phyloP scores from a whole-genome alignment of 2,888 invertebrate species.

The Coelinius sp. region DNA sequence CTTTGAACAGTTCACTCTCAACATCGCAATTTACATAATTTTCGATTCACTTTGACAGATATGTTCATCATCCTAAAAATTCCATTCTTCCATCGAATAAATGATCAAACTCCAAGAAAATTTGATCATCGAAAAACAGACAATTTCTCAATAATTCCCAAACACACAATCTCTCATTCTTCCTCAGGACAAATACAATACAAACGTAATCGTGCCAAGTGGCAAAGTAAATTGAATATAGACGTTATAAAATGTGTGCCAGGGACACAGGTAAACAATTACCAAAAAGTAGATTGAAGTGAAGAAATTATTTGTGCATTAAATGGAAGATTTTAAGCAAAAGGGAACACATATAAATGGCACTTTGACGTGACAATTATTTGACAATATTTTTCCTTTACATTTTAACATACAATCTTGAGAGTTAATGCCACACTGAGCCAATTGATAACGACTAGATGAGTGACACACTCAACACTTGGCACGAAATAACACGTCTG shows the following conservation, averaged over 20 bases:
- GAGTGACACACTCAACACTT: constrained; percentile 54
- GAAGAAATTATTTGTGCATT: constrained; percentile 31
- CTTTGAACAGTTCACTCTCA: constrained; percentile 2
- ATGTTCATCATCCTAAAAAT: neutral
- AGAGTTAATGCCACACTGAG: constrained; percentile 5
- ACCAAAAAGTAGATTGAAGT: constrained; percentile 18
- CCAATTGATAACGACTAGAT: constrained; percentile 26
- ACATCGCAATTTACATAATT: neutral
- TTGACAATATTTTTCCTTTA: neutral
- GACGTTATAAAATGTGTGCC: constrained; percentile 55
- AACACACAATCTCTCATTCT: neutral
- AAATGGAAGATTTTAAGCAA: neutral
- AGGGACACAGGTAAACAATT: constrained; percentile 46
- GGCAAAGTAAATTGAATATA: constrained; percentile 56
- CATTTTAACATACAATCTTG: constrained; percentile 1
- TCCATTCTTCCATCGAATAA: neutral
- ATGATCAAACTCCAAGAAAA: neutral
- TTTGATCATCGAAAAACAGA: neutral
- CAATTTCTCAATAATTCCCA: neutral
- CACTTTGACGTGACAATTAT: constrained; percentile 10
- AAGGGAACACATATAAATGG: constrained; percentile 12
- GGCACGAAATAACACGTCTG: constrained; percentile 57
- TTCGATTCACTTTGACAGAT: constrained; percentile 13
- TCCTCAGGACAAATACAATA: constrained; percentile 13
- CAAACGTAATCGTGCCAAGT: constrained; percentile 53